Conservation (phyloP, 1,140 invertebrate genomes). For the Coelopa frigida region DNA sequence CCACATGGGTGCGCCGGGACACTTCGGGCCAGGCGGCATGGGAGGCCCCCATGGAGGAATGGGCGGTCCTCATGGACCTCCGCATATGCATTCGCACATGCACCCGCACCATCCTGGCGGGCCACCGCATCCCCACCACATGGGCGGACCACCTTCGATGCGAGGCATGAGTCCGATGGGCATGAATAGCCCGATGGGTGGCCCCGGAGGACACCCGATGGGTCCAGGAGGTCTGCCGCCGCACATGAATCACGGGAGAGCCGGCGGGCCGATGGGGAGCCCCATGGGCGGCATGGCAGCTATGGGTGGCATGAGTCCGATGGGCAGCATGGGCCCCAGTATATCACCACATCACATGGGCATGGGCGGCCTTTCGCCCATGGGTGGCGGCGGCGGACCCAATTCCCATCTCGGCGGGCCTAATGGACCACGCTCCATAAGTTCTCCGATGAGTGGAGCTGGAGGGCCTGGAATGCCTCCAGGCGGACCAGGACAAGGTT, state of each 20-base stretch:
- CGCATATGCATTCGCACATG: constrained; percentile 46
- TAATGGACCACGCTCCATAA: constrained; percentile 53
- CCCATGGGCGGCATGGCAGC: constrained; percentile 46
- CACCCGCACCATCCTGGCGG: constrained; percentile 50
- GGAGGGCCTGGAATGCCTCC: constrained; percentile 48
- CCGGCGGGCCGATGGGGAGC: constrained; percentile 39
- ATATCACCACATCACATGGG: constrained; percentile 59
- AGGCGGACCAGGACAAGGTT: constrained; percentile 44
- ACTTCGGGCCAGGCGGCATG: constrained; percentile 29
- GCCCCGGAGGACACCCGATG: constrained; percentile 32
- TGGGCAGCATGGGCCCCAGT: constrained; percentile 47
- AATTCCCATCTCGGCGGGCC: constrained; percentile 45
- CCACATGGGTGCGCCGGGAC: constrained; percentile 37
- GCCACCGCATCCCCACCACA: constrained; percentile 45
- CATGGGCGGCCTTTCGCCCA: constrained; percentile 55
- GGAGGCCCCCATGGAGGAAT: constrained; percentile 47
- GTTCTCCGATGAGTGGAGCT: constrained; percentile 51
- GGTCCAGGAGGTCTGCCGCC: constrained; percentile 38
- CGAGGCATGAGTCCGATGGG: constrained; percentile 64
- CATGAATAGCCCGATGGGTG: constrained; percentile 46
- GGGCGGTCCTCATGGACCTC: constrained; percentile 48
- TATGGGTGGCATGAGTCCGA: constrained; percentile 54
- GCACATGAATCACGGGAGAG: constrained; percentile 41
- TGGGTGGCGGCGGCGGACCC: constrained; percentile 52
- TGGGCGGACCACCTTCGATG: constrained; percentile 54